phyloP scores from a whole-genome alignment of 2,113 vertebrate genomes.

The Chloropsis cyanopogon region DNA sequence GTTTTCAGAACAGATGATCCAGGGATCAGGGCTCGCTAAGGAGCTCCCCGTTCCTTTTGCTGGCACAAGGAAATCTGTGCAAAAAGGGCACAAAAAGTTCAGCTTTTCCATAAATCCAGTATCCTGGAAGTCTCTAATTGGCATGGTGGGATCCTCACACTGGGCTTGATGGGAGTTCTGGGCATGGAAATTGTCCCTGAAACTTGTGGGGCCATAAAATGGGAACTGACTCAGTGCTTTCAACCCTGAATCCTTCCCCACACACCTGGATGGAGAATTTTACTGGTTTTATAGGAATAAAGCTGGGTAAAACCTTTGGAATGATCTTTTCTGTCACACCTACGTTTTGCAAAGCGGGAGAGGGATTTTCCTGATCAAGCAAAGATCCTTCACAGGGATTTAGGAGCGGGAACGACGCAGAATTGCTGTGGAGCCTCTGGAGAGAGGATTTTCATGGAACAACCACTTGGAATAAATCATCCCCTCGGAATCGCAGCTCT shows the following conservation, averaged over 20 bases:
- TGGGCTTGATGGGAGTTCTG: background rate
- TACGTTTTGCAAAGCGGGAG: background rate
- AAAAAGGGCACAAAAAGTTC: rapidly evolving
- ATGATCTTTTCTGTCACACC: background rate
- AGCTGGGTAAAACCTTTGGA: background rate
- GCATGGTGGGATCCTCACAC: rapidly evolving
- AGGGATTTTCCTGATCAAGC: background rate
- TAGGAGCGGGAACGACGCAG: rapidly evolving
- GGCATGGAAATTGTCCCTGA: rapidly evolving
- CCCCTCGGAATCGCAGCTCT: background rate
- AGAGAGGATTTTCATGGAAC: background rate
- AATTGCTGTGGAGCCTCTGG: background rate
- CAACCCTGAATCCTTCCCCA: background rate
- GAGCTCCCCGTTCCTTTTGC: background rate
- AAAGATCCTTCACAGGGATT: background rate
- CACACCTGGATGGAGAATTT: background rate
- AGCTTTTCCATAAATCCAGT: rapidly evolving
- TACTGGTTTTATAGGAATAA: background rate
- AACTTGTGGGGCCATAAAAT: background rate
- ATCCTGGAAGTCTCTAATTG: background rate
- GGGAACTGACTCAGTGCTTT: background rate
- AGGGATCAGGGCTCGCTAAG: background rate
- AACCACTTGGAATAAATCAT: background rate
- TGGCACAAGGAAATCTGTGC: rapidly evolving
- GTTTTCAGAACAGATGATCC: background rate